phyloP scores from a whole-genome alignment of 2,888 invertebrate genomes.

The Tinea trinotella region DNA sequence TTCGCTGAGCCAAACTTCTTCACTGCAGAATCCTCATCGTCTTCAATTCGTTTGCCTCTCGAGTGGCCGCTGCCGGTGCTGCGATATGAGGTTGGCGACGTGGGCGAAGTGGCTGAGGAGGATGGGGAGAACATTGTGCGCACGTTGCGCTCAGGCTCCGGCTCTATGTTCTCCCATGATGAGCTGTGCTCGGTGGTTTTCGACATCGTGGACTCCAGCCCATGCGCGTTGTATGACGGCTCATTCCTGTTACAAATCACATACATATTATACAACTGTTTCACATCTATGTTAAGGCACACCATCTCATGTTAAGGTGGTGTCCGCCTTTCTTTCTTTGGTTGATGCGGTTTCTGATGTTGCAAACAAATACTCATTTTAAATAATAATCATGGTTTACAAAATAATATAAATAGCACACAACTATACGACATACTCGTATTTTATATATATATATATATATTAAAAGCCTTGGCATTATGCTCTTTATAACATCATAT shows the following conservation, averaged over 20 bases:
- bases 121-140: slow-evolving; percentile 43
- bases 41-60: slow-evolving; percentile 28
- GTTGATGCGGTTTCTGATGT: too few species aligned
- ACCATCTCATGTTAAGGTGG: too few species aligned
- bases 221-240: slow-evolving; percentile 48
- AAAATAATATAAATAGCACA: too few species aligned
- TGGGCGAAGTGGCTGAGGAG: slow-evolving; percentile 21
- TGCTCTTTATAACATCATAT: too few species aligned
- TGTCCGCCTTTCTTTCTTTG: too few species aligned
- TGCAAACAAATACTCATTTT: too few species aligned
- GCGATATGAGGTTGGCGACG: slow-evolving; percentile 5
- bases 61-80: neutral
- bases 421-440: too few species aligned
- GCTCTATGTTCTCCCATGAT: slow-evolving; percentile 47
- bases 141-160: slow-evolving; percentile 43
- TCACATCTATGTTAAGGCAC: too few species aligned
- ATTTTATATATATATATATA: too few species aligned
- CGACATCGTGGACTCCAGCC: slow-evolving; percentile 31
- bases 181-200: neutral
- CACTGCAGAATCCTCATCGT: slow-evolving; percentile 82
- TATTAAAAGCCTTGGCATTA: too few species aligned
- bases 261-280: too few species aligned
- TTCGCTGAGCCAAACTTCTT: slow-evolving; percentile 98
- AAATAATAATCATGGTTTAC: too few species aligned
- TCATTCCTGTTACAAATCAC: slow-evolving; percentile 40